Evolutionary conservation across 2,113 vertebrate genomes (phyloP).

Genomic region (Numida meleagris): DNA sequence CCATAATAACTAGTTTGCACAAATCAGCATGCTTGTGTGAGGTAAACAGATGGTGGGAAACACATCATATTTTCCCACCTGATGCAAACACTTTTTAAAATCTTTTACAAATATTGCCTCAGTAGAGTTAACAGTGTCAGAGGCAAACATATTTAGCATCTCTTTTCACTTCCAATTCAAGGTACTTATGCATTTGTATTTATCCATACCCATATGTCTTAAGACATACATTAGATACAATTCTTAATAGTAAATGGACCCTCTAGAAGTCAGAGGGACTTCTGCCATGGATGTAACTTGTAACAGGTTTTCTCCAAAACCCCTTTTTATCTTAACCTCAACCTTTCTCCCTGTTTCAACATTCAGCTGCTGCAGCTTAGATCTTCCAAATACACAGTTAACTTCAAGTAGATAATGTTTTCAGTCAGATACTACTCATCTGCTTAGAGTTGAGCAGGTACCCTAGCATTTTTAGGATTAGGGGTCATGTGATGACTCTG

Average conservation of each 20-base stretch:
- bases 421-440: rapidly evolving
- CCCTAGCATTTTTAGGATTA: neutral
- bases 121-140: conserved; percentile 4
- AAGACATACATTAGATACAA: neutral
- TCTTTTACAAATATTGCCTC: neutral
- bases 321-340: neutral
- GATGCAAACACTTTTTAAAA: neutral
- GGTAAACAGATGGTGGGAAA: conserved; percentile 21
- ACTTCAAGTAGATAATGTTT: neutral
- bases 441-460: neutral
- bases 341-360: neutral
- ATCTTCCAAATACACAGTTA: neutral
- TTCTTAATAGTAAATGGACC: neutral
- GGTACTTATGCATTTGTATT: neutral
- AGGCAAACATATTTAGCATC: neutral
- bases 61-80: neutral
- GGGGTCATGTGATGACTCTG: neutral
- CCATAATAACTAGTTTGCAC: neutral
- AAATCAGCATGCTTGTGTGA: neutral
- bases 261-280: neutral
- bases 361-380: neutral
- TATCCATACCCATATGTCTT: neutral
- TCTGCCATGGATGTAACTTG: neutral
- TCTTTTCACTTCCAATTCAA: neutral
- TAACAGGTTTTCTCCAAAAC: neutral